Evolutionary conservation across 2,797 vertebrate species (phyloP).

Genomic region (Rhynchonycteris naso): DNA sequence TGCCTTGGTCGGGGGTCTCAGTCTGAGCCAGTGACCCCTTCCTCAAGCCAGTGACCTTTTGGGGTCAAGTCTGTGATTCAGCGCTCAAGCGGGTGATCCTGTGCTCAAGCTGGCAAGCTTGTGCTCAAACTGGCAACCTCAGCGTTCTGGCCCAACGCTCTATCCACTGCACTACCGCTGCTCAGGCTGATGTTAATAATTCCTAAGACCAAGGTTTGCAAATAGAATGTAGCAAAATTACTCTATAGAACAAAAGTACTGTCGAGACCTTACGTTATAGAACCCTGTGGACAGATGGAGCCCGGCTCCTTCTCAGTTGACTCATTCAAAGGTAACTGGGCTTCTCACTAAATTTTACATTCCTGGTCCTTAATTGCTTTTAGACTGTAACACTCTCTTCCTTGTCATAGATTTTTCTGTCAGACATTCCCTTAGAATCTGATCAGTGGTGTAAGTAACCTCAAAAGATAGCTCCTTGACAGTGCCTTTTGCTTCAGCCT

Average conservation of each 20-base stretch:
- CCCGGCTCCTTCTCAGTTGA: neutral
- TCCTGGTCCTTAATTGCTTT: neutral
- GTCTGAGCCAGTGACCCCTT: too few relatives aligned
- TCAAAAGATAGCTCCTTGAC: neutral
- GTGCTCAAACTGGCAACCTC: too few relatives aligned
- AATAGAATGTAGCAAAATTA: constrained; percentile 12
- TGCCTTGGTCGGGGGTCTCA: too few relatives aligned
- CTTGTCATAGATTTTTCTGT: neutral
- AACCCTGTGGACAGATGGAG: neutral
- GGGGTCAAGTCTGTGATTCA: too few relatives aligned
- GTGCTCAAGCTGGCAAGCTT: too few relatives aligned
- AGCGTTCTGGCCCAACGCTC: too few relatives aligned
- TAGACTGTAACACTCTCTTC: neutral
- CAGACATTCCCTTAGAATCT: neutral
- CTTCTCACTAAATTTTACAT: neutral
- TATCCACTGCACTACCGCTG: too few relatives aligned
- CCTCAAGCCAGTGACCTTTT: too few relatives aligned
- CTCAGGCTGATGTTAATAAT: neutral
- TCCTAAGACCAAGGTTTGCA: constrained; percentile 34
- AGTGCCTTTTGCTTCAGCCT: neutral
- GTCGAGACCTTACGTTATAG: neutral
- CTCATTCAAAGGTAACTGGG: neutral
- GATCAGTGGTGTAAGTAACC: neutral
- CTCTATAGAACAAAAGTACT: neutral
- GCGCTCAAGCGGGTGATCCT: too few relatives aligned